Base-by-base conservation (phyloP, 2,888 invertebrate genomes). In the Ecdyonurus torrentis region DNA sequence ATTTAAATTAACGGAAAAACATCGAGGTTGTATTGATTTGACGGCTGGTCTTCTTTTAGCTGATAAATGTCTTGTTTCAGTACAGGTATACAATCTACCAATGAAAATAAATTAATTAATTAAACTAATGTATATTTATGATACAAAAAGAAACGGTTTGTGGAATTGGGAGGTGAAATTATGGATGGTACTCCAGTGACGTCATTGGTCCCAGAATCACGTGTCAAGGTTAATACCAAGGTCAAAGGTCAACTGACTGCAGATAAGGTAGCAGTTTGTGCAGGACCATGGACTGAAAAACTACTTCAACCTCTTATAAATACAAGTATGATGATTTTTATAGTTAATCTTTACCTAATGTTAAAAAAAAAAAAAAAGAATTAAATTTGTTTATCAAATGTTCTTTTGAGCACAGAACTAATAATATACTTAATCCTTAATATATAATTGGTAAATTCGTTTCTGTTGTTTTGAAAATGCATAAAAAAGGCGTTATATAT, bases 281-380 rank as follows among this genome's bases (percentile, higher is more conserved):
- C 71, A 0, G 74, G 74, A 2, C 69, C 73, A 1, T 74, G 73
- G 73, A 19, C 37, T 1, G 20, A 5, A 22, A 60, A 60, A 60
- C 25, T 60, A 25, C 5, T 60, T 15, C 59, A 70, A 19, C 55
- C 55, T 5, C 55, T 55, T 55, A 10, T 55, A 22, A 22, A 22
- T 7, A 37, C 37, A 5, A 37, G 37, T 37, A n/a, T n/a, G n/a
- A n/a, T n/a, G n/a, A n/a, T n/a, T n/a, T n/a, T n/a, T n/a, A n/a
- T n/a, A n/a, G n/a, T n/a, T n/a, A n/a, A n/a, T n/a, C n/a, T n/a
- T n/a, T n/a, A n/a, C n/a, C n/a, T n/a, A n/a, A n/a, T n/a, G n/a
- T n/a, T n/a, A n/a, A n/a, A n/a, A n/a, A n/a, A n/a, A n/a, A n/a
- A n/a, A n/a, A n/a, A n/a, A n/a, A n/a, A n/a, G n/a, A n/a, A n/a